Evolutionary conservation across 1,140 invertebrate genomes (phyloP), one percentile per base, ranked within the genome.

Genomic region (Halesus radiatus): DNA sequence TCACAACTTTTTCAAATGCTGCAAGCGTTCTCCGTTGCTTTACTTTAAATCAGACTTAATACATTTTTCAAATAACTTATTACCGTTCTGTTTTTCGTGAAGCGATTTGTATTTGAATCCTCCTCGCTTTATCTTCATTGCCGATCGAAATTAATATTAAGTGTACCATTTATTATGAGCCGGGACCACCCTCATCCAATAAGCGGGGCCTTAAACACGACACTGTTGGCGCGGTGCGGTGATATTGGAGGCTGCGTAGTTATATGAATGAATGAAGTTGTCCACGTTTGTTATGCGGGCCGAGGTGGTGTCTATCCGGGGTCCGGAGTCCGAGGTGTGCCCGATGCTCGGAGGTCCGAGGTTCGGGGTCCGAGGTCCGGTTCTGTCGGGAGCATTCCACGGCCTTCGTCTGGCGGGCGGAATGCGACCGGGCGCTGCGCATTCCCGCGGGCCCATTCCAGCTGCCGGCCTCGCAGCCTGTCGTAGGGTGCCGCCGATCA

Each of bases 341-440:
- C 18, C 58, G 58, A 62, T 3, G 22, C 22, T 20, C 16, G 2
- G 4, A 3, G 16, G 23, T 29, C 62, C 62, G 68, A 6, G 20
- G 15, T 22, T 18, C 16, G n/a, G n/a, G 20, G 23, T 23, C 45
- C 37, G 68, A 53, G 8, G 45, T 72, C 68, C 68, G 68, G 68
- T 72, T 72, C 68, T 72, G 68, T 10, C 23, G 20, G 60, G 68
- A 18, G 18, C 52, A 58, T 56, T 56, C 53, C 52, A 7, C 52
- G 20, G n/a, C 32, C 18, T 23, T 20, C 72, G 72, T 58, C 72
- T 74, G 53, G 23, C 72, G 52, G 15, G 52, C n/a, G 72, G 72
- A 74, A 74, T 74, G 72, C 72, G 72, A 18, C 68, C 68, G 68
- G 37, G 68, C 20, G 18, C 37, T 20, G 37, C 68, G 68, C 37